Percentiles rank a stretch among this genome's conserved stretches.
phyloP scores from a whole-genome alignment of 2,888 invertebrate genomes.

The Acleris sparsana region DNA sequence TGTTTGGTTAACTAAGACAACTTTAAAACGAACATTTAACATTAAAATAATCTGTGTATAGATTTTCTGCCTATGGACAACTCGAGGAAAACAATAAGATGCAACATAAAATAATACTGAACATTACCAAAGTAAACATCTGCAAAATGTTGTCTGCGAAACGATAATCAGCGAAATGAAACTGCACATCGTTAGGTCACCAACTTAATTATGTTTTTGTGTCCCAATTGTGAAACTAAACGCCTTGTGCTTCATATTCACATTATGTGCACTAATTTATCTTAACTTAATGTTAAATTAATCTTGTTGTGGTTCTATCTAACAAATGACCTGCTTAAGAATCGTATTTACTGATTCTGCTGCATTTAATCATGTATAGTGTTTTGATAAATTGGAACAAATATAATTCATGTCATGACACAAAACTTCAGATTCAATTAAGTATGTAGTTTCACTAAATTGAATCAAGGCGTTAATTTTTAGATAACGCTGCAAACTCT shows the following conservation, averaged over 20 bases:
- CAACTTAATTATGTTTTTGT: no score
- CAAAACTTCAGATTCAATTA: slow-evolving; percentile 21
- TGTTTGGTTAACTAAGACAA: no score
- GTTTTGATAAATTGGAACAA: slow-evolving; percentile 15
- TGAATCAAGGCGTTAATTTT: slow-evolving; percentile 78
- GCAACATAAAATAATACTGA: no score
- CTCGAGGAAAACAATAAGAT: no score
- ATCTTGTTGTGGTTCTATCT: slow-evolving; percentile 46
- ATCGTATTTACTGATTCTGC: slow-evolving; percentile 45
- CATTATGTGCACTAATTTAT: slow-evolving; percentile 44
- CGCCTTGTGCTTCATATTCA: slow-evolving; percentile 31
- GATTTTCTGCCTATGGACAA: no score
- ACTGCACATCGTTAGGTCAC: no score
- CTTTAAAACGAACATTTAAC: no score
- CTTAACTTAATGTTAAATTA: slow-evolving; percentile 39
- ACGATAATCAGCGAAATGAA: no score
- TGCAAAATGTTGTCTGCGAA: no score
- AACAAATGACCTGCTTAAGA: slow-evolving; percentile 67
- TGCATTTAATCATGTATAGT: slow-evolving; percentile 39
- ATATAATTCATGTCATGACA: slow-evolving; percentile 7
- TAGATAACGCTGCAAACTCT: slow-evolving; percentile 95
- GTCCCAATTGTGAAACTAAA: not conserved
- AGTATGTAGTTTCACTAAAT: slow-evolving; percentile 53
- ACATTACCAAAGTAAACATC: no score
- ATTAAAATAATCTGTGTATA: no score